Evolutionary conservation across 1,140 invertebrate genomes (phyloP).

Genomic region (Saccostrea echinata): DNA sequence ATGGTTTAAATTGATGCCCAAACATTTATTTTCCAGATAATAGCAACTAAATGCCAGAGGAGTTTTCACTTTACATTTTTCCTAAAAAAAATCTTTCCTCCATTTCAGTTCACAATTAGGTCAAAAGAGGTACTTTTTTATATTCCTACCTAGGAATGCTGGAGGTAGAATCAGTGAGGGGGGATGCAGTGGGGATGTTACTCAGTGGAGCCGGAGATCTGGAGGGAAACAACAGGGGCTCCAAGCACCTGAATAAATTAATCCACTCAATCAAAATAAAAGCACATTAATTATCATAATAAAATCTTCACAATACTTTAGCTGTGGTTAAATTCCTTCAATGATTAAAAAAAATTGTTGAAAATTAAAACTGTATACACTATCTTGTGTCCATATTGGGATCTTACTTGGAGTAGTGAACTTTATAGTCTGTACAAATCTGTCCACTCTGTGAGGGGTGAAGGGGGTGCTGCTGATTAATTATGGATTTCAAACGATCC

Average conservation of each 20-base stretch:
- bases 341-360: neutral
- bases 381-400: too few species aligned
- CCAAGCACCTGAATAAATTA: conserved; percentile 65
- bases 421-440: conserved; percentile 73
- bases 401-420: conserved; percentile 73
- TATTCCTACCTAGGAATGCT: neutral
- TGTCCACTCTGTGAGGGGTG: conserved; percentile 74
- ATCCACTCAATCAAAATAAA: neutral
- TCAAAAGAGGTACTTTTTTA: too few species aligned
- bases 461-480: conserved; percentile 72
- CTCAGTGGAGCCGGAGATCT: conserved; percentile 13
- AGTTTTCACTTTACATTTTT: too few species aligned
- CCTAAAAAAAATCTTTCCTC: too few species aligned
- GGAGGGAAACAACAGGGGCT: conserved; percentile 65
- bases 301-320: neutral
- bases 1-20: too few species aligned
- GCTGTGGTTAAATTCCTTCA: neutral
- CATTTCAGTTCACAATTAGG: too few species aligned
- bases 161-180: conserved; percentile 36
- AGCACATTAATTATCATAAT: neutral
- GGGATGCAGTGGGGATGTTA: conserved; percentile 9
- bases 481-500: conserved; percentile 72
- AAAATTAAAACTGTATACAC: neutral
- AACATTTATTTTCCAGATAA: too few species aligned
- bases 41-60: too few species aligned